Evolutionary conservation across 2,888 invertebrate genomes (phyloP), one percentile per base, ranked within the genome.

Genomic region (Timema podura): DNA sequence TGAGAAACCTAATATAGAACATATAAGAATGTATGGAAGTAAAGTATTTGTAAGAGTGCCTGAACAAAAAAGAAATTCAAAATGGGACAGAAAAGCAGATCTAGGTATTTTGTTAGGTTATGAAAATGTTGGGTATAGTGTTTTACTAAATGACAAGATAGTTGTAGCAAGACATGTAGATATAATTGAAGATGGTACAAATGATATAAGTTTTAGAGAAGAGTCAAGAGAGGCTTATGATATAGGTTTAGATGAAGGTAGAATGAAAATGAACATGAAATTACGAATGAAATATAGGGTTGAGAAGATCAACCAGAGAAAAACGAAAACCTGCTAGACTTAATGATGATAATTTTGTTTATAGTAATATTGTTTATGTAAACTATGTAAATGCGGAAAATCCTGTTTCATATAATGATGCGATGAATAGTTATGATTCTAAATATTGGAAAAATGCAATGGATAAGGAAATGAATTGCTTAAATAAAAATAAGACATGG

Each of bases 101-200:
- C n/a, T 51, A 51, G 51, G 51, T 51, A 51, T 51, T 51, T 51
- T 51, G 51, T 51, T 51, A 51, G 51, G 51, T 51, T 51, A 51
- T 51, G 51, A 51, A 51, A 51, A 51, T 1, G 51, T 13, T 51
- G 51, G 51, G 11, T 51, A 51, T 51, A 51, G 51, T 2, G 51
- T 3, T 2, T 51, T 51, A 51, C 11, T 51, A 51, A 51, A 51
- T 51, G n/a, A 51, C 51, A 51, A 51, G n/a, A 51, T 51, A 51
- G n/a, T 51, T 2, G 51, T 51, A 51, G 3, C 51, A 13, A 51
- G 51, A 51, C 51, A 51, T 51, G 51, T 51, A 13, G 51, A 51
- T 51, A n/a, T 51, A 13, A 51, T 51, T 51, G n/a, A 51, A 51
- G 51, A 51, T n/a, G 11, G 51, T 51, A 51, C 51, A 13, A n/a